Evolutionary conservation across 2,888 invertebrate genomes (phyloP).

Genomic region (Athetis lepigone): DNA sequence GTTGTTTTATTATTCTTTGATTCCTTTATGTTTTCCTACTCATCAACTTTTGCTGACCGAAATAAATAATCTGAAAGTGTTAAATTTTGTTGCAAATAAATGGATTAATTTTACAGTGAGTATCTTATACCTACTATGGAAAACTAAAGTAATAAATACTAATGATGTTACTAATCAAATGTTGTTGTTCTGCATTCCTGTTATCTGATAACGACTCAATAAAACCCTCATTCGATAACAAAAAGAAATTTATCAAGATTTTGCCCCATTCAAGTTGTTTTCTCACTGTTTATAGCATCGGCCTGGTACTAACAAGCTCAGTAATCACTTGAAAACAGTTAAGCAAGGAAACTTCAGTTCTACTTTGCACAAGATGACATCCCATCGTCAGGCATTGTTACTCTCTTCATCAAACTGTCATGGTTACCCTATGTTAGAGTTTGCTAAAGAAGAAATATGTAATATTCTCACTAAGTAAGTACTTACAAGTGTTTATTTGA

Average conservation of each 20-base stretch:
- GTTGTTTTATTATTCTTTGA: conserved; percentile 20
- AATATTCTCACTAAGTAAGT: conserved; percentile 91
- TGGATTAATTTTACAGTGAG: conserved; percentile 25
- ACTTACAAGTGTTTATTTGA: too few relatives aligned
- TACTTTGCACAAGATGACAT: conserved; percentile 40
- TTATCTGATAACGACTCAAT: conserved; percentile 51
- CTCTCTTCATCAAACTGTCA: conserved; percentile 93
- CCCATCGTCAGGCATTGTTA: conserved; percentile 90
- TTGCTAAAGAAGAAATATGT: conserved; percentile 92
- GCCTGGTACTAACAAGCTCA: conserved; percentile 17
- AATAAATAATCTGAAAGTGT: conserved; percentile 1
- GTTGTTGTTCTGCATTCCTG: conserved; percentile 2
- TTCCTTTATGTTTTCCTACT: background rate
- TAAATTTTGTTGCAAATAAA: conserved; percentile 29
- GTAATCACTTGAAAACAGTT: conserved; percentile 16
- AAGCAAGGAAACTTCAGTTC: conserved; percentile 22
- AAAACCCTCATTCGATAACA: conserved; percentile 47
- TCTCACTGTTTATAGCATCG: conserved; percentile 30
- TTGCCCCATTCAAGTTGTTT: conserved; percentile 56
- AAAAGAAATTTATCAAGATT: conserved; percentile 41
- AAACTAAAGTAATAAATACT: background rate
- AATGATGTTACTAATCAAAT: conserved; percentile 6
- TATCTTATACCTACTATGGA: background rate
- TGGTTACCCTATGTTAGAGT: conserved; percentile 92
- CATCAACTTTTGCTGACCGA: background rate